Base-by-base conservation (phyloP, 1,140 invertebrate genomes). In the Mycetomoellerius zeteki region DNA sequence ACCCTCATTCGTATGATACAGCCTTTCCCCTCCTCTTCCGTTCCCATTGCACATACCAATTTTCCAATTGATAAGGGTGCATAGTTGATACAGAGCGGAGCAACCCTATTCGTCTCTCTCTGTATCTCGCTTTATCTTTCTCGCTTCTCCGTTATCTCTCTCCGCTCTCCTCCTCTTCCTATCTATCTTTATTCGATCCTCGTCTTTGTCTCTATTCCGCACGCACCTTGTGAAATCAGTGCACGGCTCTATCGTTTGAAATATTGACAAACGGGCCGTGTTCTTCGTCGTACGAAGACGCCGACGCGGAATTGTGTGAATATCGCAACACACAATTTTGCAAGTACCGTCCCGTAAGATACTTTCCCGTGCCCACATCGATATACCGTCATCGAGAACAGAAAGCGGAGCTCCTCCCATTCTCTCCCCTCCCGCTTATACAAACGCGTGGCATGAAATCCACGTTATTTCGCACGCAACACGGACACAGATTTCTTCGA, bases 1-100 rank as follows among this genome's bases (percentile, higher is more conserved):
- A 73, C 67, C 24, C 37, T 73, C 37, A 24, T 72, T 82, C 69
- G 6, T 60, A 80, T 19, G 62, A 75, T 65, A 71, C 77, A 76
- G 77, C 16, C 67, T 65, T 69, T 65, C 54, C 62, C 71, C 76
- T 82, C 77, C 85, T 88, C 88, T 92, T 91, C 89, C 90, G 87
- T 85, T 89, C 91, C 90, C 88, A 85, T 91, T 89, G 82, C 88
- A 84, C 89, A 88, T 86, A 90, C 87, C 91, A 93, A 93, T 93
- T 94, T 94, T 94, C 90, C 93, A 93, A 93, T 93, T 94, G 93
- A 94, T 93, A 94, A 94, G 93, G 91, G 91, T 91, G 88, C 88
- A 86, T 90, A 88, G 88, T 88, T 92, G 86, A 93, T 93, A 92
- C 85, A 86, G 30, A 56, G 47, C 58, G 64, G 65, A 82, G 85